Conservation (phyloP, 2,888 invertebrate species). For the Sussaba pulchella region DNA sequence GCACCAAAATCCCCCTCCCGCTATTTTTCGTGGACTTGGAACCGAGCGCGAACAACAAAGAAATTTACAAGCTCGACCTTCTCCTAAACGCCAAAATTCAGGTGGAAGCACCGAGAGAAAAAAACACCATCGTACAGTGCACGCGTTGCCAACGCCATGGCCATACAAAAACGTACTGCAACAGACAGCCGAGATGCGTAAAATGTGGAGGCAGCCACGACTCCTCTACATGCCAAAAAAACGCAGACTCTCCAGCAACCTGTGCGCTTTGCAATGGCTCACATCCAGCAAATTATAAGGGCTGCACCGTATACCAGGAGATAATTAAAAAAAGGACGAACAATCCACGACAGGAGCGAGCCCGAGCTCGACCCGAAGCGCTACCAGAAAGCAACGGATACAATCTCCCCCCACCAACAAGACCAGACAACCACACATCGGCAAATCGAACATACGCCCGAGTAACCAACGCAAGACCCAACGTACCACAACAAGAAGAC, state of each 20-base stretch:
- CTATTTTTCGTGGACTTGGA: slow-evolving; percentile 71
- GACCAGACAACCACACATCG: neutral
- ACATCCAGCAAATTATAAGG: slow-evolving; percentile 72
- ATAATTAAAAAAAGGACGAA: slow-evolving; percentile 32
- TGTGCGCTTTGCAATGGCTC: slow-evolving; percentile 66
- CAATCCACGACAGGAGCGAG: neutral
- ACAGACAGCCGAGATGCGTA: slow-evolving; percentile 81
- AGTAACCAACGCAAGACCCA: slow-evolving; percentile 2
- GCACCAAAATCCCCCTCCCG: slow-evolving; percentile 65
- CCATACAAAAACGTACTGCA: slow-evolving; percentile 83
- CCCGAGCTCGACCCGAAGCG: neutral
- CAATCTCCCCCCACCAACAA: neutral
- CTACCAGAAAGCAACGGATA: neutral
- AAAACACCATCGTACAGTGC: slow-evolving; percentile 80
- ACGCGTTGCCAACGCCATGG: slow-evolving; percentile 84
- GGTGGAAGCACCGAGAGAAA: slow-evolving; percentile 81
- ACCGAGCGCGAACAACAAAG: slow-evolving; percentile 69
- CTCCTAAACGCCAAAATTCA: slow-evolving; percentile 72
- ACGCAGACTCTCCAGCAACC: slow-evolving; percentile 56
- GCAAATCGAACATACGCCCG: slow-evolving; percentile 24
- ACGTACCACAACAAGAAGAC: slow-evolving; percentile 22
- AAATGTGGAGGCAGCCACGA: slow-evolving; percentile 84
- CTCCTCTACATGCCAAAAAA: slow-evolving; percentile 74
- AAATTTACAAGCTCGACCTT: slow-evolving; percentile 59
- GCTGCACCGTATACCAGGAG: slow-evolving; percentile 63